Evolutionary conservation across 1,140 invertebrate genomes (phyloP).

Genomic region (Ladona fulva): DNA sequence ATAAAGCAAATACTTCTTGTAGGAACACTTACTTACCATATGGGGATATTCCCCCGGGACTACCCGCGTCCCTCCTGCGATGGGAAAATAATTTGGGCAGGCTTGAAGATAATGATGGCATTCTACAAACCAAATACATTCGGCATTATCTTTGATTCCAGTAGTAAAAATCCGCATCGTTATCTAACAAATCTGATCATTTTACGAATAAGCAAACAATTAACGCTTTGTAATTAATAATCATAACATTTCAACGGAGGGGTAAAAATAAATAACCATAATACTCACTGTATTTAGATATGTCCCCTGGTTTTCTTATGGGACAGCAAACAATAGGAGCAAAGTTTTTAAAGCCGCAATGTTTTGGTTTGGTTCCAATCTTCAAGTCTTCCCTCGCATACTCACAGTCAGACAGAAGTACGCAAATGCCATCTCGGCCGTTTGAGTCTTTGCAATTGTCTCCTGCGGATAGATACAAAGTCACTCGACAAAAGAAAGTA

Average conservation of each 20-base stretch:
- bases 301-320: not conserved
- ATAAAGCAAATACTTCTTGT: no score
- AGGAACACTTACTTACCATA: conserved; percentile 20
- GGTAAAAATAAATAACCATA: no score
- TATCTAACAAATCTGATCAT: no score
- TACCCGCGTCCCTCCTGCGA: conserved; percentile 16
- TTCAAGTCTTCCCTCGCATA: conserved; percentile 12
- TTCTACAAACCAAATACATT: no score
- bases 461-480: no score
- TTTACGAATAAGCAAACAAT: no score
- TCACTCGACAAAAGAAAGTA: no score
- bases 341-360: conserved; percentile 12
- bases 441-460: no score
- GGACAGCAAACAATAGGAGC: conserved; percentile 19
- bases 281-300: not conserved
- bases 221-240: no score
- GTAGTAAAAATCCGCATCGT: no score
- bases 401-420: not conserved
- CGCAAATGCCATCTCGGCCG: not conserved
- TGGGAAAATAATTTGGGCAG: not conserved
- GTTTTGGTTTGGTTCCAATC: not conserved
- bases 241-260: not conserved
- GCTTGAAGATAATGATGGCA: not conserved
- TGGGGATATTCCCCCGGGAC: conserved; percentile 18
- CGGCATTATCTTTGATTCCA: no score